Evolutionary conservation across 2,888 invertebrate species (phyloP).

Genomic region (Meganola albula): DNA sequence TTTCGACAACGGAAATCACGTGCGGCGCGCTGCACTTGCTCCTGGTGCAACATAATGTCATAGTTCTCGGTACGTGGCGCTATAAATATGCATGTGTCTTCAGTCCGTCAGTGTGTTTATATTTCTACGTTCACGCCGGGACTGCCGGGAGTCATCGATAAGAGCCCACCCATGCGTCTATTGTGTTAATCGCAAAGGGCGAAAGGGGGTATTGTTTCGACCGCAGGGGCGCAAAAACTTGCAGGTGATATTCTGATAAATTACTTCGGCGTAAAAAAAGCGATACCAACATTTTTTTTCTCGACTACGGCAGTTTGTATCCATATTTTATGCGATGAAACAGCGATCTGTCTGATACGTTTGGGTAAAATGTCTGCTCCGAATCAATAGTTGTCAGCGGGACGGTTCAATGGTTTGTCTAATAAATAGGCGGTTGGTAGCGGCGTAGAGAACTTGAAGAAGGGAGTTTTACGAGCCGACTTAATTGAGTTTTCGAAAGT

Average conservation of each 20-base stretch:
- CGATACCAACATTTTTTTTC: background rate
- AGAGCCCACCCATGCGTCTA: slow-evolving; percentile 56
- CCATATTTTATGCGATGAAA: background rate
- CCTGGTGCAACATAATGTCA: slow-evolving; percentile 50
- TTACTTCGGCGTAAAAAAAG: slow-evolving; percentile 18
- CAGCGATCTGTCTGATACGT: background rate
- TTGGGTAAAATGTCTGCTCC: slow-evolving; percentile 5
- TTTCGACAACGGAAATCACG: slow-evolving; percentile 67
- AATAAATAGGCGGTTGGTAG: slow-evolving; percentile 42
- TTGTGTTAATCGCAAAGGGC: slow-evolving; percentile 44
- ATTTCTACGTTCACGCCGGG: slow-evolving; percentile 31
- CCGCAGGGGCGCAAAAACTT: slow-evolving; percentile 35
- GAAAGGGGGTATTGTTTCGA: slow-evolving; percentile 48
- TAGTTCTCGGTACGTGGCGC: slow-evolving; percentile 55
- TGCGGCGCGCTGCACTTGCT: slow-evolving; percentile 44
- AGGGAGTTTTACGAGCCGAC: slow-evolving; percentile 38
- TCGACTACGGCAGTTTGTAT: background rate
- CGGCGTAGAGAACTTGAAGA: slow-evolving; percentile 24
- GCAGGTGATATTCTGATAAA: slow-evolving; percentile 51
- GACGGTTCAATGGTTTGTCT: slow-evolving; percentile 35
- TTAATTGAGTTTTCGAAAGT: slow-evolving; percentile 49
- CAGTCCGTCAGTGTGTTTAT: slow-evolving; percentile 26
- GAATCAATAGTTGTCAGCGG: slow-evolving; percentile 21
- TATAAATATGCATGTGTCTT: slow-evolving; percentile 54
- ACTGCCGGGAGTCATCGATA: slow-evolving; percentile 26